Conservation (phyloP, 1,140 invertebrate species). For the Hycleus phaleratus region DNA sequence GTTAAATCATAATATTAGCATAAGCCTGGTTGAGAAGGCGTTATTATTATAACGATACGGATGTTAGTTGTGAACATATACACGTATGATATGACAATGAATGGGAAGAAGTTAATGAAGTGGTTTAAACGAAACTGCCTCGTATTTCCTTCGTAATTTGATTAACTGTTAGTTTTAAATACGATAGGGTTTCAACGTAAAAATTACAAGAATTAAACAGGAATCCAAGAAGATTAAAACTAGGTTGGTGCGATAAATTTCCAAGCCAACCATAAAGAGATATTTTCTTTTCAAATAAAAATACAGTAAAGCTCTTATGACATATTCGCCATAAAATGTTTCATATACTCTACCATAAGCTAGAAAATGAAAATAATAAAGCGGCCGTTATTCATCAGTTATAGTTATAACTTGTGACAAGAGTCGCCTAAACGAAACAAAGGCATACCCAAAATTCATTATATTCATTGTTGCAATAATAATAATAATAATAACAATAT, state of each 20-base stretch:
- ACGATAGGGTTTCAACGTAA: no score
- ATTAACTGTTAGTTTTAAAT: no score
- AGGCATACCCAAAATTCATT: no score
- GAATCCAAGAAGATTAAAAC: no score
- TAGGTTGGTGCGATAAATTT: not conserved
- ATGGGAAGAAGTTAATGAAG: slow-evolving; percentile 16
- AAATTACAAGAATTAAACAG: no score
- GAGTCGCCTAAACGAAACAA: no score
- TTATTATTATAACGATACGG: not conserved
- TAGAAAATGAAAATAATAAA: slow-evolving; percentile 16
- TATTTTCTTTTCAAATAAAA: not conserved
- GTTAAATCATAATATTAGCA: slow-evolving; percentile 11
- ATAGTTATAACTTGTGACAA: not conserved
- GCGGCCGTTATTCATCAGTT: slow-evolving; percentile 10
- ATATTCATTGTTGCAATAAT: no score
- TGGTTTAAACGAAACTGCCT: slow-evolving; percentile 9
- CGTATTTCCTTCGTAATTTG: no score
- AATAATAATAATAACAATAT: no score
- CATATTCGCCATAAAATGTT: slow-evolving; percentile 12
- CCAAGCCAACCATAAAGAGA: not conserved
- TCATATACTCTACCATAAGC: slow-evolving; percentile 11
- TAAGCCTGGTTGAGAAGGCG: slow-evolving; percentile 4
- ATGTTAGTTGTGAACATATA: slow-evolving; percentile 1
- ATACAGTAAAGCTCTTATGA: slow-evolving; percentile 3
- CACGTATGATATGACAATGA: not conserved